These are phyloP conservation scores for Aythya baeri DNA, from an alignment of 2,113 vertebrate species.

Conservation along the genomic window DNA sequence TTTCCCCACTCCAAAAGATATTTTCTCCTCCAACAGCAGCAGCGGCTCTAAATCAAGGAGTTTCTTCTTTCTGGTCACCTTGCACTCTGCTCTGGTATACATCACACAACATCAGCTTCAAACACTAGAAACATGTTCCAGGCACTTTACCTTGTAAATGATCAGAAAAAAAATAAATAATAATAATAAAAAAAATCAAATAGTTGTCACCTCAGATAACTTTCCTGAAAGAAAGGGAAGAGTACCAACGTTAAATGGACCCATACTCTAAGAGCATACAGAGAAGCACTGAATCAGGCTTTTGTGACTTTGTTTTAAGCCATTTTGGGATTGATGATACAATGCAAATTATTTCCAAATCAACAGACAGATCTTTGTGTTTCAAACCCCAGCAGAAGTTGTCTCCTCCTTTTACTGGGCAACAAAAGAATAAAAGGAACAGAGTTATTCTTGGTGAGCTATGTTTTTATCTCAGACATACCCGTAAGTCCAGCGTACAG, in stretches of 20 bases:
- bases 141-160: not conserved
- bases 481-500: not conserved
- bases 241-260: not conserved
- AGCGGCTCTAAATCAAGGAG: not conserved
- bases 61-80: not conserved
- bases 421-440: slow-evolving; percentile 50
- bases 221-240: not conserved
- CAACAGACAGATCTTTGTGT: slow-evolving; percentile 58
- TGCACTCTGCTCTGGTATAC: not conserved
- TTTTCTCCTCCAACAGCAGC: not conserved
- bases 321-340: slow-evolving; percentile 4
- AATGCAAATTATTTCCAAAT: slow-evolving; percentile 51
- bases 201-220: not conserved
- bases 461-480: slow-evolving; percentile 16
- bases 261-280: not conserved
- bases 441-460: not conserved
- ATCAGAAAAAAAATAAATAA: not conserved
- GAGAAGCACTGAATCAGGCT: slow-evolving; percentile 2
- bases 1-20: too few relatives aligned
- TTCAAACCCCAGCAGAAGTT: slow-evolving; percentile 1
- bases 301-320: slow-evolving; percentile 34
- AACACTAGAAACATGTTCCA: not conserved
- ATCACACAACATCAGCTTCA: not conserved
- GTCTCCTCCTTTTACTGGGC: slow-evolving; percentile 13
- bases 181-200: not conserved